Evolutionary conservation across 2,113 vertebrate genomes (phyloP), one percentile per base, ranked within the genome.

Genomic region (Chinchilla lanigera): DNA sequence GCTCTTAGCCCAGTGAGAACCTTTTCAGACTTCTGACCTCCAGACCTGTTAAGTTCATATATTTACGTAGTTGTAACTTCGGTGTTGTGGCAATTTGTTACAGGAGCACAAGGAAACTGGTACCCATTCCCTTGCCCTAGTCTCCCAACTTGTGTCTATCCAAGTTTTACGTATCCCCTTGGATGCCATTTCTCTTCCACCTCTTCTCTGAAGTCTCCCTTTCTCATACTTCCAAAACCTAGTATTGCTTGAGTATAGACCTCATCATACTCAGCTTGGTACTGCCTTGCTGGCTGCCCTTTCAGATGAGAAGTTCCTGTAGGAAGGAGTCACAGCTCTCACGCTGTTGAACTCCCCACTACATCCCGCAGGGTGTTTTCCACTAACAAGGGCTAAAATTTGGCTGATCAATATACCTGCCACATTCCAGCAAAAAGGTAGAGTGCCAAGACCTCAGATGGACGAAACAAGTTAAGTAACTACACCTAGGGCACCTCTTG

Each of bases 121-220:
- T 33, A 24, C 5, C 20, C 7, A 12, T 47, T n/a, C 60, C 9
- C 11, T 9, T 19, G 10, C 22, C 28, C 8, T 14, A 2, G 0
- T 22, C 38, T 30, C 24, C 58, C 44, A 35, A 50, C 28, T 16
- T 80, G 9, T 54, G 4, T 30, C 56, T 12, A 6, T 30, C 44
- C 12, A 81, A 33, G 41, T 85, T n/a, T 80, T 41, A 6, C 3
- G 11, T 6, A 13, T 13, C 26, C 11, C 82, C 54, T 22, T 26
- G 50, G 28, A 56, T 50, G 91, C 14, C 33, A 50, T 16, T 90
- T 3, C 14, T 11, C 28, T 16, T 20, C 82, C 8, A 7, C 10
- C 61, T 83, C 17, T 63, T 41, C 86, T 78, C 54, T 67, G 19
- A 91, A 83, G 87, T 16, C 65, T 77, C 26, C 16, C 73, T 89